Evolutionary conservation across 2,888 invertebrate species (phyloP).

Genomic region (Ennomos erosarius): DNA sequence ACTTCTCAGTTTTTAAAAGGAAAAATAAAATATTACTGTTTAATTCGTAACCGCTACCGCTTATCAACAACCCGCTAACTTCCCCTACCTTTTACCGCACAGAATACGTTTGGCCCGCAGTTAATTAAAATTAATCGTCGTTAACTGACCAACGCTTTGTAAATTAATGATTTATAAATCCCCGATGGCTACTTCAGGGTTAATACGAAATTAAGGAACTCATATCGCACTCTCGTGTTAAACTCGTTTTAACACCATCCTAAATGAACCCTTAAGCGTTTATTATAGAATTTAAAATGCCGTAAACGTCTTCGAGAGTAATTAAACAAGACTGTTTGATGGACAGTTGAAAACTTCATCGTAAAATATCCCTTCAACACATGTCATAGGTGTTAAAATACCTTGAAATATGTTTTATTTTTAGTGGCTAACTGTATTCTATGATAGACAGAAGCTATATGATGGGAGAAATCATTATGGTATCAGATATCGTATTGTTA

Average conservation of each 20-base stretch:
- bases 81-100: constrained; percentile 26
- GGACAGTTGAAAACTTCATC: constrained; percentile 7
- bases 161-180: constrained; percentile 75
- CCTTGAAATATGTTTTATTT: constrained; percentile 11
- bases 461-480: constrained; percentile 31
- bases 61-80: constrained; percentile 6
- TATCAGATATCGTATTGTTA: constrained; percentile 27
- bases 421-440: constrained; percentile 12
- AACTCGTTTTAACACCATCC: constrained; percentile 20
- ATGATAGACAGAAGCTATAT: constrained; percentile 29
- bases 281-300: constrained; percentile 17
- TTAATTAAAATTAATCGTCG: constrained; percentile 81
- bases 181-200: constrained; percentile 61
- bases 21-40: background rate
- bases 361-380: constrained; percentile 12
- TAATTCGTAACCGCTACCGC: constrained; percentile 1
- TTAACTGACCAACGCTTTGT: constrained; percentile 67
- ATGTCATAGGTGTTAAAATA: constrained; percentile 15
- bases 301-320: constrained; percentile 4
- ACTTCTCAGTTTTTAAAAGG: too few species aligned
- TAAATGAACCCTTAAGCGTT: constrained; percentile 17
- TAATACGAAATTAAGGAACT: constrained; percentile 34
- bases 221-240: constrained; percentile 17
- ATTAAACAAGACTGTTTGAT: constrained; percentile 13
- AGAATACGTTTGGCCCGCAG: constrained; percentile 59